Base-by-base conservation (phyloP, 2,797 vertebrate genomes). In the Thalassophryne amazonica region DNA sequence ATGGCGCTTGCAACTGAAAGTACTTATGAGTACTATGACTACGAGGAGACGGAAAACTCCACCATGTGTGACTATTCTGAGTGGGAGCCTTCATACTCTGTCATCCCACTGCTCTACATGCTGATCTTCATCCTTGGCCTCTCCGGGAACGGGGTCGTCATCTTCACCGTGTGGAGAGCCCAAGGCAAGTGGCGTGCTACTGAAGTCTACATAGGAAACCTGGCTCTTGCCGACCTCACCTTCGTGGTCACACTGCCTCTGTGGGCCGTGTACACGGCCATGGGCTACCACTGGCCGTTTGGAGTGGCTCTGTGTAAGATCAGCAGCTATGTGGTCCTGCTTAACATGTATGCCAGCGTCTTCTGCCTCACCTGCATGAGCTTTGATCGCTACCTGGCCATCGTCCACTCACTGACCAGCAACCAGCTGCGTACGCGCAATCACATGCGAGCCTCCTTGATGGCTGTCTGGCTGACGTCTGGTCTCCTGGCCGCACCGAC, bases 341-440 rank as follows among this genome's bases (percentile, higher is more conserved):
- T 96, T 60, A 94, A 94, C 89, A 94, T 94, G 94, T 96, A 94
- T 10, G 92, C 95, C 79, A 95, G 94, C 6, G 92, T 94, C 78
- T 97, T 95, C 87, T 94, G 94, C 86, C 92, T 95, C 67, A 94
- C 90, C 57, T 92, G 92, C 79, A 92, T 96, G 78, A 96, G 95
- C 76, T 86, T 95, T 17, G 92, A 96, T 83, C 92, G 94, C 60
- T 95, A 94, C 83, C 78, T 95, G 76, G 94, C 93, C 85, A 92
- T 94, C 4, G 88, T 92, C 16, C 91, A 89, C 76, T 92, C 93
- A 0, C 43, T 92, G 73, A 90, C 74, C 81, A 90, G 90, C 87
- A 86, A 87, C 22, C 91, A 89, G 80, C 85, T 91, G 52, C 91
- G 91, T 18, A 92, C 56, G 28, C 81, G 67, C 7, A 86, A 67